Evolutionary conservation across 2,888 invertebrate species (phyloP), one percentile per base, ranked within the genome.

Genomic region (Drepanosiphum platanoidis): DNA sequence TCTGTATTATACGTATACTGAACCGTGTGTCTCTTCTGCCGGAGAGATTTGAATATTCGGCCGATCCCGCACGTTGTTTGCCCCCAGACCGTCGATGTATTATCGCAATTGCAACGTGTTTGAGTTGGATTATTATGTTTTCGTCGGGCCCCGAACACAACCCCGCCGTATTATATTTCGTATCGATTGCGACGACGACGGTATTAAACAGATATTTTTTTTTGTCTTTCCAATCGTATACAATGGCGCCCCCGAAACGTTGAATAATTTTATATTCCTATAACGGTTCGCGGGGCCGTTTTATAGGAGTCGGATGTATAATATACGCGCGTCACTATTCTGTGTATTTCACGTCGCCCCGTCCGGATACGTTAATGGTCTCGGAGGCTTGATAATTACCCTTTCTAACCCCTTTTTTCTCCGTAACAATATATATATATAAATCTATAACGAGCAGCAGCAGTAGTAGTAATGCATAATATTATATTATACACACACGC

Each of bases 301-400:
- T 64, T 64, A 64, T 64, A 27, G 64, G 64, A 64, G 9, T 64
- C 27, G 64, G 64, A 64, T 64, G 61, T 61, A 61, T 61, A 61
- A n/a, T n/a, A n/a, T 11, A 11, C 11, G 11, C 42, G 18, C 64
- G 64, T 64, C 64, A 64, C 27, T 64, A 7, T 27, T 27, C 64
- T 27, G 13, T 30, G 11, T 27, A 64, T 64, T 64, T n/a, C 64
- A 11, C 27, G 64, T 27, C 30, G 27, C 27, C 64, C n/a, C 27
- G 27, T 46, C 61, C 64, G 64, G 64, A 64, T 64, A 27, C 30
- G 64, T 64, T 64, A 64, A 64, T 30, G 64, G 27, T 30, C 30
- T 13, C 27, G 27, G 30, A 64, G 30, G 27, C 64, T 64, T 64
- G 30, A 75, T 58, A 77, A 61, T 77, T 30, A 61, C 77, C 18